Evolutionary conservation across 1,140 invertebrate species (phyloP).

Genomic region (Andrena cerasifolii): DNA sequence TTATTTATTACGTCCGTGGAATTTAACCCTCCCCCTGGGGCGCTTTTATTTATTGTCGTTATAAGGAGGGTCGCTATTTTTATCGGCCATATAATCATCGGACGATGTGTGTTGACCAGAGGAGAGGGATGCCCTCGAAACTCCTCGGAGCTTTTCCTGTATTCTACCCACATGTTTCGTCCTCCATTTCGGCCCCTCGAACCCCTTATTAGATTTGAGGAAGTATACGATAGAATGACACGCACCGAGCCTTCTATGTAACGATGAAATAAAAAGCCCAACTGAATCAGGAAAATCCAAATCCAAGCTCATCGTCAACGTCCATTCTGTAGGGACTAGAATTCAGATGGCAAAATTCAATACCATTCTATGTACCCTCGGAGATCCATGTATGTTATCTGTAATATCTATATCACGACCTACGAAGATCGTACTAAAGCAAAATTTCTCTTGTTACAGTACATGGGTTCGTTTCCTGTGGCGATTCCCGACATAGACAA

Average conservation of each 20-base stretch:
- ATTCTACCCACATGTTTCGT: not conserved
- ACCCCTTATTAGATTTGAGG: not conserved
- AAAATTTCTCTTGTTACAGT: slow-evolving; percentile 85
- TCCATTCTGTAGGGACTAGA: too few relatives aligned
- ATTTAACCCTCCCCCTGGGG: slow-evolving; percentile 30
- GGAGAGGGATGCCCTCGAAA: slow-evolving; percentile 22
- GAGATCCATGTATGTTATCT: too few relatives aligned
- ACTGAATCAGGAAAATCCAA: too few relatives aligned
- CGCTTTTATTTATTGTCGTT: slow-evolving; percentile 69
- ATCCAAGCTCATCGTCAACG: too few relatives aligned
- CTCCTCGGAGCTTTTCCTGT: slow-evolving; percentile 10
- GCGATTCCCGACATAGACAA: slow-evolving; percentile 85
- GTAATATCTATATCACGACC: too few relatives aligned
- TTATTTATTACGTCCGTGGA: slow-evolving; percentile 67
- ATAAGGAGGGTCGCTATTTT: slow-evolving; percentile 66
- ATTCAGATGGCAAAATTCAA: too few relatives aligned
- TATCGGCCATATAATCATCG: slow-evolving; percentile 70
- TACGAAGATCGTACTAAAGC: too few relatives aligned
- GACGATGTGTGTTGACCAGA: slow-evolving; percentile 53
- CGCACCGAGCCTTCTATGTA: not conserved
- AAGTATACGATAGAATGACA: not conserved
- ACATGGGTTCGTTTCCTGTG: slow-evolving; percentile 90
- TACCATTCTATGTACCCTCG: too few relatives aligned
- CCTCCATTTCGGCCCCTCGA: not conserved
- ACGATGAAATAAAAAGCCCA: too few relatives aligned